Base-by-base conservation (phyloP, 2,797 vertebrate species). In the Tragelaphus oryx region DNA sequence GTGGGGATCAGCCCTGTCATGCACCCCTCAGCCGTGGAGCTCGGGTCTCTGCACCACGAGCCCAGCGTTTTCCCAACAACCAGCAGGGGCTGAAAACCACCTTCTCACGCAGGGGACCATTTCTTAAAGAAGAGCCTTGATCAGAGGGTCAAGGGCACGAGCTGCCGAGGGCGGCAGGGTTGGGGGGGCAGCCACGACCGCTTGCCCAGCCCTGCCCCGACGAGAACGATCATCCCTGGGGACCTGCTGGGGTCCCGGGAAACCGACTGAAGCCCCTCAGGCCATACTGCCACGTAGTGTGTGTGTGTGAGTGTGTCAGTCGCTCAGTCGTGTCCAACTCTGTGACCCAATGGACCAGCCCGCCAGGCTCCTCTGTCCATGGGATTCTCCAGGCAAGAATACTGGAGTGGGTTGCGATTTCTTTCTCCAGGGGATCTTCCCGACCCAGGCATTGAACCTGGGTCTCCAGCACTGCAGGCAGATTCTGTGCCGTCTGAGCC, bases 81-180 rank as follows among this genome's bases (percentile, higher is more conserved):
- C 54, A 3, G 59, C 55, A 1, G n/a, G 62, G 52, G 16, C 54
- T 11, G 2, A 11, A 48, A 2, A 1, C 8, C 17, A 1, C 22
- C 16, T 16, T 1, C n/a, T 11, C 46, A 12, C 0, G 0, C 0
- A 11, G 0, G 14, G 52, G 37, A 14, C 3, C 7, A 3, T 10
- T 68, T 57, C 22, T 7, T 17, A 6, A 18, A 52, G n/a, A 59
- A 76, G 59, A 86, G 52, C 10, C 33, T 12, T 2, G 20, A 8
- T 46, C 11, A 4, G 57, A 80, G n/a, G 57, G 3, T 2, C 33
- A 8, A 28, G 0, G 3, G 24, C 18, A 14, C 22, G 2, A 10
- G 87, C 13, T 12, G 12, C 82, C 30, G 5, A 48, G 60, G 24
- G 55, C 0, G 2, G 62, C 1, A 18, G 2, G 2, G 3, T 1